These are phyloP conservation scores for Pyrocephalus nanus DNA, from an alignment of 2,797 vertebrate genomes.

Conservation along the genomic window DNA sequence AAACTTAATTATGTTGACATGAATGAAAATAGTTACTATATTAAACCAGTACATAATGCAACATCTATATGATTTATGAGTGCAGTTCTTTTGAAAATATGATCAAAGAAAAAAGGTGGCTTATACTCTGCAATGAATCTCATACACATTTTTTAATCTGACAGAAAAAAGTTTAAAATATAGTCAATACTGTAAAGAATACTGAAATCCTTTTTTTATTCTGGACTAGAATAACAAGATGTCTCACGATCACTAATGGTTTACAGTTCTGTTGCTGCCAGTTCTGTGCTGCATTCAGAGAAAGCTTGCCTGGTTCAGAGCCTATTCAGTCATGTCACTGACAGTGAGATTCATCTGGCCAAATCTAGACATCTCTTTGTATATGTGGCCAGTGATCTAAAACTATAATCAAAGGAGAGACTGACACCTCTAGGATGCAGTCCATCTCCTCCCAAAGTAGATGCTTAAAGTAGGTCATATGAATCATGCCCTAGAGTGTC, in stretches of 20 bases:
- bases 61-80: constrained; percentile 25
- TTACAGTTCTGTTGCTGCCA: neutral
- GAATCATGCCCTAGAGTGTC: neutral
- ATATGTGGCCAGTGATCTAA: neutral
- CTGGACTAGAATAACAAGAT: neutral
- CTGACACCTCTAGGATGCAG: constrained; percentile 7
- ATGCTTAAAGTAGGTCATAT: constrained; percentile 24
- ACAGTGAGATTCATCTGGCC: constrained; percentile 23
- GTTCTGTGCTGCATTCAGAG: neutral
- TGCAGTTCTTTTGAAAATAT: neutral
- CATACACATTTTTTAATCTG: constrained; percentile 19
- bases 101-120: constrained; percentile 30
- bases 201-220: neutral
- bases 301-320: neutral
- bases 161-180: constrained; percentile 4
- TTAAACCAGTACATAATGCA: constrained; percentile 3
- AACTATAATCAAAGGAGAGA: constrained; percentile 27
- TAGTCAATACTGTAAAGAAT: neutral
- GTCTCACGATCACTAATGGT: neutral
- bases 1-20: neutral
- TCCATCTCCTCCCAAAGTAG: constrained; percentile 11
- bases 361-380: constrained; percentile 16
- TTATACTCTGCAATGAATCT: constrained; percentile 5
- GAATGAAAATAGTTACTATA: constrained; percentile 22
- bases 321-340: constrained; percentile 11